Base-by-base conservation (phyloP, 2,888 invertebrate species). In the Caenorhabditis uteleia region DNA sequence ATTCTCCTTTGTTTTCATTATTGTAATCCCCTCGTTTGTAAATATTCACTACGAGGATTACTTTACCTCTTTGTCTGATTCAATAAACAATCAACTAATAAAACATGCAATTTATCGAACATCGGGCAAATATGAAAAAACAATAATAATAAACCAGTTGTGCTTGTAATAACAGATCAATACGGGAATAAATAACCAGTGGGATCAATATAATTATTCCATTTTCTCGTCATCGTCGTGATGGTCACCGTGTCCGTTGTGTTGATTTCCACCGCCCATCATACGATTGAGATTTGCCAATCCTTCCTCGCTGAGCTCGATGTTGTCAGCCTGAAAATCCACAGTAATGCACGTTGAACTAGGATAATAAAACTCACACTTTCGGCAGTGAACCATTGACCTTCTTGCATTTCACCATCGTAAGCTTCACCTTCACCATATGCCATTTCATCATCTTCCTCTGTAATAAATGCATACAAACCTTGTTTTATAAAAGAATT, bases 271-370 rank as follows among this genome's bases (percentile, higher is more conserved):
- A 20, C 56, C 59, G 20, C 74, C 70, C 40, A 78, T 54, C 48
- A 79, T 77, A 43, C 80, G 55, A 42, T 72, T 59, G 34, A 79
- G 55, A 45, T 75, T 79, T 12, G 75, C 77, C 29, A 68, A 48
- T 33, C 80, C 80, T 40, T 80, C 76, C 34, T 75, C 77, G 51
- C 56, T 73, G 46, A 80, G 49, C 46, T 74, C 51, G 33, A 68
- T 55, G 3, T 65, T 56, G 23, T 60, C 66, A 49, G 73, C 51
- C 56, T 66, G 44, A 20, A 64, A 55, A 43, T 26, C 3, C 39
- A 20, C 7, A 6, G 8, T 10, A 31, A n/a, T n/a, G n/a, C n/a
- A n/a, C n/a, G n/a, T n/a, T n/a, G n/a, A 12, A 38, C 8, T 38
- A 21, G 8, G 23, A 23, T 18, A 6, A 46, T 34, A 6, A 25